Percentiles rank a stretch among this genome's conserved stretches.
phyloP scores from a whole-genome alignment of 2,113 vertebrate genomes.

The Poicephalus gulielmi region DNA sequence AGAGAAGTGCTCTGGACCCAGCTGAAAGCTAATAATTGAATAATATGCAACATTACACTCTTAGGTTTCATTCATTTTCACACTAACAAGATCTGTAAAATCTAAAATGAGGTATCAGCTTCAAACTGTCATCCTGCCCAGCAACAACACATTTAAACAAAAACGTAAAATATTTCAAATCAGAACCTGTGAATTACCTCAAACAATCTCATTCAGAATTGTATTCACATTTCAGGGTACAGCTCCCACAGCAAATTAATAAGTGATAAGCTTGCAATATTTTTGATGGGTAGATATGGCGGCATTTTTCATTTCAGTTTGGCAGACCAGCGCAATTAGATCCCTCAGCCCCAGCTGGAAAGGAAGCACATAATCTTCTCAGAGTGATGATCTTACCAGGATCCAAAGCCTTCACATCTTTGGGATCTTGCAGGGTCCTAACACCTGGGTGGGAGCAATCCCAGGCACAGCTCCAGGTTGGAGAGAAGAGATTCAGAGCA shows the following conservation, averaged over 20 bases:
- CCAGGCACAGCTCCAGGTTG: too few relatives aligned
- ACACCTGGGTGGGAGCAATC: too few relatives aligned
- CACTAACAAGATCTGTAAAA: conserved; percentile 33
- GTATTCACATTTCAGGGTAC: conserved; percentile 25
- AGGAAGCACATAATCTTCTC: neutral
- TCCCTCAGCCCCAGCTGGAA: neutral
- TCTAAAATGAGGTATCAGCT: conserved; percentile 20
- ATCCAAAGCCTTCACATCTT: neutral
- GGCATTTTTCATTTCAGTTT: conserved; percentile 50
- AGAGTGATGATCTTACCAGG: neutral
- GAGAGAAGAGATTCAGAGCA: too few relatives aligned
- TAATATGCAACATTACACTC: conserved; percentile 52
- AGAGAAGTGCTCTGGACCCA: neutral
- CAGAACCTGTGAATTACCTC: conserved; percentile 53
- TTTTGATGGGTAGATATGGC: neutral
- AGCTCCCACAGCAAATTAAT: conserved; percentile 33
- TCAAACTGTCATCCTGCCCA: conserved; percentile 18
- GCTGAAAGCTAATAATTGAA: conserved; percentile 40
- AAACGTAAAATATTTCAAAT: conserved; percentile 1
- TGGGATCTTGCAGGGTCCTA: neutral
- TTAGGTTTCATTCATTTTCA: conserved; percentile 46
- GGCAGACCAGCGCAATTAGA: conserved; percentile 20
- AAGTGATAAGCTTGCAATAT: conserved; percentile 17
- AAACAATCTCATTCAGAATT: neutral
- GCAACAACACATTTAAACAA: conserved; percentile 2